phyloP scores from a whole-genome alignment of 2,797 vertebrate genomes.

The Potorous gilbertii region DNA sequence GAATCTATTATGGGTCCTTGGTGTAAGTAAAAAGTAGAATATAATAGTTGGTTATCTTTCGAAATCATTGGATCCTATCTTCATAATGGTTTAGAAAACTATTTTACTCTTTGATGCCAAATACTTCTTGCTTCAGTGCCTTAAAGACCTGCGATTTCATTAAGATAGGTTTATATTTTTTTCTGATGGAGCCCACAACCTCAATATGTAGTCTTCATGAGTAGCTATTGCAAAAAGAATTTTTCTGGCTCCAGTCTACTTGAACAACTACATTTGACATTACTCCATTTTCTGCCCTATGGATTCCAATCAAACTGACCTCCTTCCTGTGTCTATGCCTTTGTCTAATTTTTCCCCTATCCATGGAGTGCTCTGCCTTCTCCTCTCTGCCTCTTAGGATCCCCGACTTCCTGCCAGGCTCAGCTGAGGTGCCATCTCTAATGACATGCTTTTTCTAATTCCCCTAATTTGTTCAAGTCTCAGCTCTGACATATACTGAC shows the following conservation, averaged over 20 bases:
- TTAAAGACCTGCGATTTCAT: not conserved
- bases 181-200: not conserved
- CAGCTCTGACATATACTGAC: not conserved
- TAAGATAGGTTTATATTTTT: not conserved
- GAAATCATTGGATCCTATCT: not conserved
- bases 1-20: not conserved
- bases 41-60: not conserved
- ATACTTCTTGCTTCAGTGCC: not conserved
- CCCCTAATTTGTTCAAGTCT: not conserved
- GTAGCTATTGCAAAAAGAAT: not conserved
- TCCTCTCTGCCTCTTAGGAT: not conserved
- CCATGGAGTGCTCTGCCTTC: not conserved
- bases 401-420: not conserved
- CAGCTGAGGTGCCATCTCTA: not conserved
- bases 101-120: not conserved
- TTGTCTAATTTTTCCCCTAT: not conserved
- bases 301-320: not conserved
- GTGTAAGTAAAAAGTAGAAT: not conserved
- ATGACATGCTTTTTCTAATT: not conserved
- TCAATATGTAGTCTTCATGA: not conserved
- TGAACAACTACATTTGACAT: not conserved
- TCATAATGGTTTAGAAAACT: not conserved
- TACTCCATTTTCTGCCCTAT: not conserved
- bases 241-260: not conserved
- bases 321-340: not conserved